Percentiles rank a stretch among this genome's conserved stretches.
These are phyloP conservation scores for Myotis davidii DNA, from an alignment of 2,113 vertebrate genomes.

Conservation along the genomic window DNA sequence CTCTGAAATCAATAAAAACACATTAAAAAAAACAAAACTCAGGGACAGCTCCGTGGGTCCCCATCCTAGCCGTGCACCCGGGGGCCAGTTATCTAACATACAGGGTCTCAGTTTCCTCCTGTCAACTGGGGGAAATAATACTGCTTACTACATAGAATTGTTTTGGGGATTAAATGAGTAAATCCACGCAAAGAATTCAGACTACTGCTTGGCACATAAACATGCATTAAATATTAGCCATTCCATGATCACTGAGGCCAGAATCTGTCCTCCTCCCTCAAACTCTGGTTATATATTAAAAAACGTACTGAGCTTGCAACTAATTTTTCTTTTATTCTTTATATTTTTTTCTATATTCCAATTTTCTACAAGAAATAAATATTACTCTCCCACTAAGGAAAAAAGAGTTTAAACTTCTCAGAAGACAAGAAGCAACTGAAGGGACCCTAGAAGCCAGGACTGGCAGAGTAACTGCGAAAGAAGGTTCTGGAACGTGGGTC, in stretches of 20 bases:
- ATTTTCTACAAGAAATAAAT: background rate
- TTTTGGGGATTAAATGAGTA: background rate
- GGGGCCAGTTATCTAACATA: background rate
- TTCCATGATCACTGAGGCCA: background rate
- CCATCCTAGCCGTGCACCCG: background rate
- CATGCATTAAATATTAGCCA: background rate
- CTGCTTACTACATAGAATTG: background rate
- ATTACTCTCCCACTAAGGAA: background rate
- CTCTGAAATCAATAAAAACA: too few species aligned
- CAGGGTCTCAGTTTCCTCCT: background rate
- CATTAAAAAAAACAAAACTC: background rate
- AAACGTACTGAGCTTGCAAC: background rate
- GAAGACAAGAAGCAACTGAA: background rate
- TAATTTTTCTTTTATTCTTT: background rate
- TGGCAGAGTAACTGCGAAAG: background rate
- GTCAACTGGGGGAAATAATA: background rate
- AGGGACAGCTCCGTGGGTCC: background rate
- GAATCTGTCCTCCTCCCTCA: background rate
- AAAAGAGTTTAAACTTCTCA: background rate
- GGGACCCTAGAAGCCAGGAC: background rate
- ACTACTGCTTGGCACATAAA: background rate
- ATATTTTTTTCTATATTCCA: background rate
- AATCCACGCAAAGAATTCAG: background rate
- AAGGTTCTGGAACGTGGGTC: background rate
- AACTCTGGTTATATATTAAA: background rate